Evolutionary conservation across 2,113 vertebrate species (phyloP), one percentile per base, ranked within the genome.

Genomic region (Oplegnathus fasciatus): DNA sequence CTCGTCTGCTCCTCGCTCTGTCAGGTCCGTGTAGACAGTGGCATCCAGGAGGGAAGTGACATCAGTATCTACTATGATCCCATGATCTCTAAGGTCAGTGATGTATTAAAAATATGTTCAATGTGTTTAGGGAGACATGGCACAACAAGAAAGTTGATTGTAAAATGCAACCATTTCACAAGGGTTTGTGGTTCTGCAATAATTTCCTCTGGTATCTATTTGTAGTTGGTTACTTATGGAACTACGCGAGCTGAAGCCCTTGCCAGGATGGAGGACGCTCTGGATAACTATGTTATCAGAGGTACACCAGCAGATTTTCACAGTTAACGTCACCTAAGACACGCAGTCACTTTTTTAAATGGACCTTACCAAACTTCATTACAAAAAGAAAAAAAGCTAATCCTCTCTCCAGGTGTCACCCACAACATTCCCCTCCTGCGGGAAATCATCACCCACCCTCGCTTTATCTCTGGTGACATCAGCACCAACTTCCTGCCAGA

Each of bases 21-120:
- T 58, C 91, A 99, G 98, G 98, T 99, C 1, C 97, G 98, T 71
- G 96, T 99, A 62, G 98, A 99, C 94, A 99, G 98, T 54, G 98
- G 98, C 44, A 97, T 99, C 91, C 95, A 98, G 76, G 98, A 99
- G 93, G 98, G 98, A 96, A 99, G 98, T 93, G 98, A 99, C 86
- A 99, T 99, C 94, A 99, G 97, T 93, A 99, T 99, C 94, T 99
- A 99, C 93, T 99, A 99, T 89, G 98, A 99, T 87, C 98, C 98
- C 65, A 99, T 99, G 98, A 99, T 99, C 93, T 99, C 98, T 58
- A 99, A 99, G 97, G 98, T 99, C 83, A 96, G 96, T 48, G 9
- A 40, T 50, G 3, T 30, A 8, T 57, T 30, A 7, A 52, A n/a
- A 61, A 24, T 9, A 1, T 60, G 78, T 13, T 60, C 24, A 2